phyloP scores from a whole-genome alignment of 2,113 vertebrate genomes.

The Syngnathus scovelli region DNA sequence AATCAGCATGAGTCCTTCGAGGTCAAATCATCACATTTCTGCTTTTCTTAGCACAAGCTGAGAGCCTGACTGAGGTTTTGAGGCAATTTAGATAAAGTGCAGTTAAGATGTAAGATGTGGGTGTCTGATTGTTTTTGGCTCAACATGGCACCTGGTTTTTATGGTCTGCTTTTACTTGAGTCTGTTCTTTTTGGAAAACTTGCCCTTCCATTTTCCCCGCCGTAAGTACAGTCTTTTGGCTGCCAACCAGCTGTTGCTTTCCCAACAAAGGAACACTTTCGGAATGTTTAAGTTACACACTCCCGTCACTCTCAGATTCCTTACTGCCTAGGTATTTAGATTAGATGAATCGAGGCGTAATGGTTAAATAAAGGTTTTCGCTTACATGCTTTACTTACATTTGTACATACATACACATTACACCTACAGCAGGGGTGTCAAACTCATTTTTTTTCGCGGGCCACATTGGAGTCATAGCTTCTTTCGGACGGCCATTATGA shows the following conservation, averaged over 20 bases:
- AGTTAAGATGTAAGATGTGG: constrained; percentile 38
- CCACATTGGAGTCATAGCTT: too few species aligned
- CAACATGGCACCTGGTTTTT: constrained; percentile 40
- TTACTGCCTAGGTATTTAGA: background rate
- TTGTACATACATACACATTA: background rate
- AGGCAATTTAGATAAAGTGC: constrained; percentile 34
- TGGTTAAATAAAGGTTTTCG: background rate
- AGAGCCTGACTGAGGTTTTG: constrained; percentile 24
- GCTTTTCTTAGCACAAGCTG: constrained; percentile 15
- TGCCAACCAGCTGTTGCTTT: constrained; percentile 57
- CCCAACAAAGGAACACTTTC: constrained; percentile 57
- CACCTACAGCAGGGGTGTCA: background rate
- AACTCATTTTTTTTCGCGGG: too few species aligned
- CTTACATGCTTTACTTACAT: background rate
- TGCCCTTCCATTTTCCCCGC: constrained; percentile 49
- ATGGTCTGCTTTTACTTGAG: constrained; percentile 27
- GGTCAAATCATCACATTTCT: constrained; percentile 16
- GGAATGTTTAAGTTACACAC: constrained; percentile 41
- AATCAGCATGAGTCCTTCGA: constrained; percentile 30
- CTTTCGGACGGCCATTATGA: too few species aligned
- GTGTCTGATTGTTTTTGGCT: constrained; percentile 32
- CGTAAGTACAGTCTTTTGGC: constrained; percentile 53
- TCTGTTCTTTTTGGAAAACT: constrained; percentile 28
- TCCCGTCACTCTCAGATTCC: constrained; percentile 12
- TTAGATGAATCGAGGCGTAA: background rate